These are phyloP conservation scores for Erebia epiphron DNA, from an alignment of 2,888 invertebrate species.

Conservation along the genomic window DNA sequence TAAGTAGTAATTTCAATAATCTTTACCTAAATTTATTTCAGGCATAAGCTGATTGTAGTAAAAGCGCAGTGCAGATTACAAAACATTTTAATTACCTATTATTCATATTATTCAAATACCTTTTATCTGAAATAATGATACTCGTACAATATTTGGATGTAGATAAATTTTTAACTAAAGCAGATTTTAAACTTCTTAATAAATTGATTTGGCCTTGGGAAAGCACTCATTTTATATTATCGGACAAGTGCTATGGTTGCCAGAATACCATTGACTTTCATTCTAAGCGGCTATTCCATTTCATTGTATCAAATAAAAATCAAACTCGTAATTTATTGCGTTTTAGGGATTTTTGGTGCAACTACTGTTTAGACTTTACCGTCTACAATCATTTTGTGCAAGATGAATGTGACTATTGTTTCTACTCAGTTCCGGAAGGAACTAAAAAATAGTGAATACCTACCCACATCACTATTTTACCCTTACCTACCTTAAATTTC, in stretches of 20 bases:
- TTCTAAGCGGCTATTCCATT: neutral
- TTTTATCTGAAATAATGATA: constrained; percentile 1
- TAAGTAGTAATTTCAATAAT: constrained; percentile 1
- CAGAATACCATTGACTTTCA: constrained; percentile 1
- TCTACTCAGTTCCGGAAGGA: constrained; percentile 1
- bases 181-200: constrained; percentile 1
- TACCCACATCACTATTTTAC: neutral
- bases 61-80: constrained; percentile 1
- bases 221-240: neutral
- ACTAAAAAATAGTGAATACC: neutral
- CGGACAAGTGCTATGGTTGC: neutral
- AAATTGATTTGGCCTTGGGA: constrained; percentile 1
- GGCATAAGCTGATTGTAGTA: constrained; percentile 1
- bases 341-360: constrained; percentile 1
- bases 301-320: constrained; percentile 1
- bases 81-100: neutral
- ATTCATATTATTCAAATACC: neutral
- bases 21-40: constrained; percentile 1
- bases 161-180: neutral
- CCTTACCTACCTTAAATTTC: neutral
- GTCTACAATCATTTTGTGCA: neutral
- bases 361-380: neutral
- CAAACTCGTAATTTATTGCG: neutral
- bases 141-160: constrained; percentile 1
- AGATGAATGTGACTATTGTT: constrained; percentile 1